Base-by-base conservation (phyloP, 2,113 vertebrate genomes). In the Coreoperca whiteheadi region DNA sequence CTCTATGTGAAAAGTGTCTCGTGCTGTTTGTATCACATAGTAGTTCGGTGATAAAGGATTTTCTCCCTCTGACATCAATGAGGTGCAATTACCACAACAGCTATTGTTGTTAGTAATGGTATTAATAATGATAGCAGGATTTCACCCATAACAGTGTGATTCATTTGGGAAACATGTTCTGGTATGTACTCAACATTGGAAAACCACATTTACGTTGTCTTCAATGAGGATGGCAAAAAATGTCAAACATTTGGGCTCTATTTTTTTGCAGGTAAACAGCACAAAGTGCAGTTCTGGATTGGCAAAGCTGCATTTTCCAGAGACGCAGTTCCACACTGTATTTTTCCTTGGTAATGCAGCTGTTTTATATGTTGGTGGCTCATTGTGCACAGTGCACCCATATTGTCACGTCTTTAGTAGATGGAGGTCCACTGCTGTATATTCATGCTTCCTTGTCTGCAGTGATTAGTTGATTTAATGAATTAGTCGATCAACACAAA, bases 61-160 rank as follows among this genome's bases (percentile, higher is more conserved):
- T 74, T 64, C 39, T 66, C 59, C n/a, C 32, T 66, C 15, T 43
- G 61, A 57, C 60, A 51, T 73, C 59, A 63, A 11, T 37, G 25
- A 64, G 51, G 63, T 37, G 48, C 30, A 54, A 67, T 61, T 61
- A 56, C 2, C 41, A 65, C 68, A 51, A 46, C 15, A 56, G 30
- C 30, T n/a, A 21, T 30, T 12, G 69, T 15, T 50, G 25, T 14
- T 66, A 1, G 46, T 28, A 50, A 39, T 56, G 7, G 63, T 28
- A 16, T 48, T 25, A 64, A 64, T n/a, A 30, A 63, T 43, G 23
- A 54, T 21, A n/a, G 43, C 10, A 57, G 59, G 50, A 80, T 56
- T 65, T 34, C 21, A 25, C 30, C 12, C 21, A 10, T 34, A 56
- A 34, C 28, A 32, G 9, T 8, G 6, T 30, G n/a, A 56, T 48